These are phyloP conservation scores for Melipona quadrifasciata DNA, from an alignment of 1,140 invertebrate genomes.

Conservation along the genomic window DNA sequence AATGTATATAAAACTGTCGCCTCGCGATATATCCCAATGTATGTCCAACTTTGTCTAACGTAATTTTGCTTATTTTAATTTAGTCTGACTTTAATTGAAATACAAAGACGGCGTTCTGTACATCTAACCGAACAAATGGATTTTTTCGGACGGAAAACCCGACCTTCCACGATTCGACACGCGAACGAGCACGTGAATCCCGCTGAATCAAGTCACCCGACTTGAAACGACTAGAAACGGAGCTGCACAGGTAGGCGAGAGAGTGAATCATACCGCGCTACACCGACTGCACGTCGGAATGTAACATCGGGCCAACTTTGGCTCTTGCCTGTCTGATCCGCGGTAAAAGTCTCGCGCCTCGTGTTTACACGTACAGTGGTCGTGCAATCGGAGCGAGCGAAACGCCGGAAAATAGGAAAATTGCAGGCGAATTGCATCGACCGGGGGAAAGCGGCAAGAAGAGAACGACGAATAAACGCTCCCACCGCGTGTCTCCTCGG, in stretches of 20 bases:
- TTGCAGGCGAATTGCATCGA: not conserved
- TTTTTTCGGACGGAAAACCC: not conserved
- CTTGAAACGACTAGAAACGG: too few relatives aligned
- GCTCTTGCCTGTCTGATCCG: slow-evolving; percentile 31
- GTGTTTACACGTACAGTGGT: slow-evolving; percentile 25
- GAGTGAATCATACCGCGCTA: slow-evolving; percentile 66
- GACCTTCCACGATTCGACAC: slow-evolving; percentile 18
- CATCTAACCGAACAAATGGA: too few relatives aligned
- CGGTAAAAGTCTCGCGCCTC: slow-evolving; percentile 15
- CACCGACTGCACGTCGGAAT: slow-evolving; percentile 44
- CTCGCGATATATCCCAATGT: too few relatives aligned
- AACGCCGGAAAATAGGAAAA: slow-evolving; percentile 32
- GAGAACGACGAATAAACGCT: not conserved
- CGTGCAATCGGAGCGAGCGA: not conserved
- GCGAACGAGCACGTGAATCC: slow-evolving; percentile 46
- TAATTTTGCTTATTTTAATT: too few relatives aligned
- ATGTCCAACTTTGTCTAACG: too few relatives aligned
- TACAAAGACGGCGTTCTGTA: too few relatives aligned
- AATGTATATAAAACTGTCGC: too few relatives aligned
- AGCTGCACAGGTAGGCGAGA: slow-evolving; percentile 66
- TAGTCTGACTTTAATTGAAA: too few relatives aligned
- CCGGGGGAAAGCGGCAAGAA: not conserved
- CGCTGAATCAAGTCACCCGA: slow-evolving; percentile 47
- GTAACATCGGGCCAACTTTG: slow-evolving; percentile 58
- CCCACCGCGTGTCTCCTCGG: not conserved